Evolutionary conservation across 2,113 vertebrate species (phyloP).

Genomic region (Murina feae): DNA sequence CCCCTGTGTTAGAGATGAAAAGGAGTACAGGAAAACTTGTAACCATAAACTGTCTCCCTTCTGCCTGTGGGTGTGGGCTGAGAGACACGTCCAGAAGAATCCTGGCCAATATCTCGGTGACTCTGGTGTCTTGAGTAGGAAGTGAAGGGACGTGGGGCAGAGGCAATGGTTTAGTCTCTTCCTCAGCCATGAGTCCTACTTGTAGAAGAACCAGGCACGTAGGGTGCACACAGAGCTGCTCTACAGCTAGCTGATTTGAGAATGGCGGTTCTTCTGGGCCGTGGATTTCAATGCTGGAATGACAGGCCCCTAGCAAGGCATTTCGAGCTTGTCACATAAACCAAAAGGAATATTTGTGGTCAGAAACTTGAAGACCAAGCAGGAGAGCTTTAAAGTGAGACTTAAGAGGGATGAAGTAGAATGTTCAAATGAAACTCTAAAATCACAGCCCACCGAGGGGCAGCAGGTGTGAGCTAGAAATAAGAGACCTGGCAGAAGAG

Average conservation of each 20-base stretch:
- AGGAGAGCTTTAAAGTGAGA: conserved; percentile 45
- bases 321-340: conserved; percentile 45
- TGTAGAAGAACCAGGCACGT: neutral
- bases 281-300: neutral
- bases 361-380: conserved; percentile 45
- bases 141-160: neutral
- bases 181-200: neutral
- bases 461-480: conserved; percentile 64
- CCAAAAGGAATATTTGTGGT: conserved; percentile 43
- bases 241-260: neutral
- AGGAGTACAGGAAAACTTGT: neutral
- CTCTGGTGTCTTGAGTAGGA: neutral
- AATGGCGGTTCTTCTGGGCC: neutral
- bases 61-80: neutral
- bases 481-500: neutral
- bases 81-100: neutral
- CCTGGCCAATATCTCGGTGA: neutral
- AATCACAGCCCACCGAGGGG: conserved; percentile 41
- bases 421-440: conserved; percentile 41
- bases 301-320: conserved; percentile 27
- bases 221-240: neutral
- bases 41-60: neutral
- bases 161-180: neutral
- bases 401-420: conserved; percentile 52
- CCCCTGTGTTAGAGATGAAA: neutral